These are phyloP conservation scores for Erebia epiphron DNA, from an alignment of 2,888 invertebrate genomes.

Conservation along the genomic window DNA sequence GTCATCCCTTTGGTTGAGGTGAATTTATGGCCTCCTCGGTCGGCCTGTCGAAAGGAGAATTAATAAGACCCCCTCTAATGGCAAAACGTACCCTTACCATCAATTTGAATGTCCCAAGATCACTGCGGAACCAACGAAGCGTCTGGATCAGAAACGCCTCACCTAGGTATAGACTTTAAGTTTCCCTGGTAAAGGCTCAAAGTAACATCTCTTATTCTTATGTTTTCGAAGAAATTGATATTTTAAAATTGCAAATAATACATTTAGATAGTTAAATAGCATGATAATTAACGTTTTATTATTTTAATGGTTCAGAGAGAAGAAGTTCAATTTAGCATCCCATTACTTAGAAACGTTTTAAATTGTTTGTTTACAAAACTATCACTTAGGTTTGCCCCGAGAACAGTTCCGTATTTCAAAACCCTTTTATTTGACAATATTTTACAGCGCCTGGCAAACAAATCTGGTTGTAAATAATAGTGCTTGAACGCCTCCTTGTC, in stretches of 20 bases:
- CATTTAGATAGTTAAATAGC: no score
- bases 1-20: conserved; percentile 83
- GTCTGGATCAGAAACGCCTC: conserved; percentile 72
- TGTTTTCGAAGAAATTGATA: no score
- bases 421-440: conserved; percentile 42
- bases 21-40: conserved; percentile 82
- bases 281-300: no score
- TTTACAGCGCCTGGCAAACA: conserved; percentile 68
- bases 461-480: conserved; percentile 76
- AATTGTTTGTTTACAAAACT: conserved; percentile 10
- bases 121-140: conserved; percentile 68
- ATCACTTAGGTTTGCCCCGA: not conserved
- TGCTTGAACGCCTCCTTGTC: conserved; percentile 79
- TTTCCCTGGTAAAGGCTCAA: conserved; percentile 37
- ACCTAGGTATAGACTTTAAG: conserved; percentile 41
- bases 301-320: no score
- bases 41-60: conserved; percentile 83
- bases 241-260: no score
- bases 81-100: conserved; percentile 82
- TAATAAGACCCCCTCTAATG: conserved; percentile 83
- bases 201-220: no score
- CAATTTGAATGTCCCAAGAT: conserved; percentile 81
- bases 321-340: no score
- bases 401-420: conserved; percentile 8
- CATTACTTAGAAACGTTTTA: not conserved